Percentiles rank a stretch among this genome's conserved stretches.
phyloP scores from a whole-genome alignment of 2,888 invertebrate genomes.

The Heteromyza rotundicornis region DNA sequence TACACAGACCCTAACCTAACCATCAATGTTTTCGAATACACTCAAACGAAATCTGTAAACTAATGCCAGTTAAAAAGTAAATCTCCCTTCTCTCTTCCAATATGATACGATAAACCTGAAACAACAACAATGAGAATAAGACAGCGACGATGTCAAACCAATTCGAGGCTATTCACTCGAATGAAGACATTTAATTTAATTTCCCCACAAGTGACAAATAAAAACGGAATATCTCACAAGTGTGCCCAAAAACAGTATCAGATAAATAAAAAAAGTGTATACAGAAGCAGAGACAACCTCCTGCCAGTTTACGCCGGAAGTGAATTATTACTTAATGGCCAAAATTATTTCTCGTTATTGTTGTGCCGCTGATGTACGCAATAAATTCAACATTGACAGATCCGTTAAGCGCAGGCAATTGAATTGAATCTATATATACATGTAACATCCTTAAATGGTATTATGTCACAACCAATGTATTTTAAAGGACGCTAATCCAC shows the following conservation, averaged over 20 bases:
- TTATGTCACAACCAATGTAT: no score
- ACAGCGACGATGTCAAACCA: constrained; percentile 1
- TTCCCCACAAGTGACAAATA: not conserved
- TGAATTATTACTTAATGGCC: constrained; percentile 40
- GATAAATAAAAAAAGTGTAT: not conserved
- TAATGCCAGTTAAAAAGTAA: no score
- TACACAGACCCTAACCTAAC: no score
- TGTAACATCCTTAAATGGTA: no score
- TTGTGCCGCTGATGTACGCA: not conserved
- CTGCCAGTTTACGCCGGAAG: constrained; percentile 38
- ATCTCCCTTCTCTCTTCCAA: no score
- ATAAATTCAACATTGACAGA: not conserved
- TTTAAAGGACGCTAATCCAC: no score
- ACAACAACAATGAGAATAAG: not conserved
- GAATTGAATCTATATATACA: no score
- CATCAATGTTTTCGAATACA: no score
- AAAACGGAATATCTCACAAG: no score
- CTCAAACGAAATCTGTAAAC: no score
- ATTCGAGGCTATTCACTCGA: not conserved
- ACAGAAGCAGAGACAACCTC: constrained; percentile 19
- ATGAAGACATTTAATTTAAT: constrained; percentile 4
- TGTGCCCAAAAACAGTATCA: not conserved
- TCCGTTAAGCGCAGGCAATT: no score
- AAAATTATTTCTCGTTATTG: constrained; percentile 28
- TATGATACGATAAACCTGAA: no score